A percentile compares a stretch with the other conserved stretches of the same genome.
phyloP scores from a whole-genome alignment of 1,140 invertebrate genomes.

The Venustaconcha ellipsiformis region DNA sequence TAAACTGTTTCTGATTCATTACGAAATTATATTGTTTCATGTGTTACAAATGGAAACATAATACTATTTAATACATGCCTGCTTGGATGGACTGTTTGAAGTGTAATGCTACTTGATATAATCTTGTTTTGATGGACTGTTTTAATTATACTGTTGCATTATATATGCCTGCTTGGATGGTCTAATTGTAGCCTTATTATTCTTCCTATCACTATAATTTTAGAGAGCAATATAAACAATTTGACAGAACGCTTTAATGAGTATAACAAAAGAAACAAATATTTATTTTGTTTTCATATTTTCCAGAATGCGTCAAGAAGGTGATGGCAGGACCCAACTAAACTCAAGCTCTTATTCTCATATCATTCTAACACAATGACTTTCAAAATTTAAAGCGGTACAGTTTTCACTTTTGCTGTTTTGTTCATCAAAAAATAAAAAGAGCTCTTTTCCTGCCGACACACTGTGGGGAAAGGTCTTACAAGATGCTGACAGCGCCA shows the following conservation, averaged over 20 bases:
- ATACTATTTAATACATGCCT: not conserved
- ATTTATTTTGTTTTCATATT: constrained; percentile 15
- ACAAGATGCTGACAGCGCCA: constrained; percentile 26
- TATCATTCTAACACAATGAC: constrained; percentile 3
- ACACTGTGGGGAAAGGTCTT: constrained; percentile 22
- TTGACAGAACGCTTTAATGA: not conserved
- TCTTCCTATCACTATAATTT: not conserved
- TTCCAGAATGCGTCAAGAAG: constrained; percentile 66
- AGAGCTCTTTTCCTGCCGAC: constrained; percentile 12
- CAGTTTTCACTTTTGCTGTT: constrained; percentile 17
- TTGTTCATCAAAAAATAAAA: constrained; percentile 11
- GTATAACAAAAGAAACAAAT: not conserved
- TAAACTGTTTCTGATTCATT: too few species aligned
- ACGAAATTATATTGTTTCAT: too few species aligned
- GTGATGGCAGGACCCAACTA: constrained; percentile 59
- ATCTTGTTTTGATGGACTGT: too few species aligned
- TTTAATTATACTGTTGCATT: too few species aligned
- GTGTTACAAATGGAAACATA: too few species aligned
- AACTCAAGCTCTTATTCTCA: constrained; percentile 8
- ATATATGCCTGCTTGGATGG: too few species aligned
- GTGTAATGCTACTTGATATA: not conserved
- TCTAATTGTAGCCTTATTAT: not conserved
- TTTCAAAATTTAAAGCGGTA: constrained; percentile 3
- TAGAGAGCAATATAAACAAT: not conserved
- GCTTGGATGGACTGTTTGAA: not conserved